Conservation (phyloP, 2,797 vertebrate species). For the Jordanella pulchra region DNA sequence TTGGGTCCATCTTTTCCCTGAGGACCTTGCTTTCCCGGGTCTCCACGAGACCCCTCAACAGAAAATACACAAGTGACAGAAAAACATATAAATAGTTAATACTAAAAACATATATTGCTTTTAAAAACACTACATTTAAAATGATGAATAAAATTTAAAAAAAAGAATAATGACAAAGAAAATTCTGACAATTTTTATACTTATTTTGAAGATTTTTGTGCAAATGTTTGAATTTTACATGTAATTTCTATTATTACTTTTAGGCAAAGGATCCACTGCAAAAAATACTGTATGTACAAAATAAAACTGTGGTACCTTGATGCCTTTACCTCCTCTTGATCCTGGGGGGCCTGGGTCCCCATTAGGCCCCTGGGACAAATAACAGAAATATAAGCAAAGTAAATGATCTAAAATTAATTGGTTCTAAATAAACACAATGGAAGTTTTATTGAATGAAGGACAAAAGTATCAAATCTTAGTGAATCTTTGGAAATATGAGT, state of each 20-base stretch:
- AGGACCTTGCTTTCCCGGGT: conserved; percentile 58
- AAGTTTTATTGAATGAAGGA: neutral
- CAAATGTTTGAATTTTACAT: neutral
- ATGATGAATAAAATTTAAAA: neutral
- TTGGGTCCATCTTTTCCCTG: conserved; percentile 69
- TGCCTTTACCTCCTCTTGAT: conserved; percentile 64
- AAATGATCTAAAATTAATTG: neutral
- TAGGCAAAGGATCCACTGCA: neutral
- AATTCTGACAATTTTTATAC: neutral
- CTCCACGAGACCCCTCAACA: conserved; percentile 69
- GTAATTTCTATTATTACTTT: neutral
- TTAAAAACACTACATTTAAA: neutral
- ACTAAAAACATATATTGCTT: neutral
- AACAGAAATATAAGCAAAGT: neutral
- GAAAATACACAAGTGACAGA: conserved; percentile 7
- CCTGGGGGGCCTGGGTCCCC: conserved; percentile 68
- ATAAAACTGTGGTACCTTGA: conserved; percentile 65
- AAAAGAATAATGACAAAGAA: neutral
- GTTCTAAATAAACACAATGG: neutral
- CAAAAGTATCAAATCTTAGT: no score
- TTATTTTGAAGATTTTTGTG: neutral
- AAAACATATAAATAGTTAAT: neutral
- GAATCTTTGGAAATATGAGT: neutral
- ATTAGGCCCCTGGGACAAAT: conserved; percentile 58
- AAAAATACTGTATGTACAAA: neutral